Percentiles rank a stretch among this genome's conserved stretches.
These are phyloP conservation scores for Indicator indicator DNA, from an alignment of 2,113 vertebrate genomes.

Conservation along the genomic window DNA sequence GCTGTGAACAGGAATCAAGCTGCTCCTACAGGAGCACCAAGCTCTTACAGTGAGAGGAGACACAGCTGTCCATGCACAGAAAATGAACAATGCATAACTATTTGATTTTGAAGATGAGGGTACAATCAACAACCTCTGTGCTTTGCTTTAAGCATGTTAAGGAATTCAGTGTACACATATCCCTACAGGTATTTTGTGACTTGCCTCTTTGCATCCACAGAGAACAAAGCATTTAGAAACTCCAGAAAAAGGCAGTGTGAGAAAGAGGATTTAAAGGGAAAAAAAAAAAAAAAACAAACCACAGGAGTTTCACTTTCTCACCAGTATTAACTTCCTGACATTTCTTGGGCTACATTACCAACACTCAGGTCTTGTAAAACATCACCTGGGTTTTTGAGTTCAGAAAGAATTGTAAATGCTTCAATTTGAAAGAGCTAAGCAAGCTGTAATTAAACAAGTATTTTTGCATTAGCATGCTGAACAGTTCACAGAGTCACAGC, in stretches of 20 bases:
- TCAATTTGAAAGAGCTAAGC: background rate
- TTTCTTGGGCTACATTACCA: background rate
- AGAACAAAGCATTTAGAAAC: background rate
- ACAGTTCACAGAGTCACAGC: background rate
- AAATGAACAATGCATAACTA: fast-evolving
- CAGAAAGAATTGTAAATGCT: background rate
- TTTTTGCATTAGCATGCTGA: background rate
- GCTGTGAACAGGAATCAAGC: background rate
- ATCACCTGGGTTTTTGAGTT: background rate
- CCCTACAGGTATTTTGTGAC: background rate
- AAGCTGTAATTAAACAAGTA: background rate
- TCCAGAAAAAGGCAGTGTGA: background rate
- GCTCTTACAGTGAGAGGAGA: background rate
- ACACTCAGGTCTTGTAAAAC: background rate
- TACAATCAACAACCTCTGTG: background rate
- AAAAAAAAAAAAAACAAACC: background rate
- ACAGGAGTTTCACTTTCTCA: background rate
- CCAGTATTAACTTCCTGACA: background rate
- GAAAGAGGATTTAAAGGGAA: background rate
- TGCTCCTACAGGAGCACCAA: background rate
- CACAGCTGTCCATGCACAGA: background rate
- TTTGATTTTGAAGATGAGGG: background rate
- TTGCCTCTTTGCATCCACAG: background rate
- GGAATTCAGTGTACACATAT: background rate
- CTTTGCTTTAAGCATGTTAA: background rate